Evolutionary conservation across 2,797 vertebrate genomes (phyloP), one percentile per base, ranked within the genome.

Genomic region (Fratercula arctica): DNA sequence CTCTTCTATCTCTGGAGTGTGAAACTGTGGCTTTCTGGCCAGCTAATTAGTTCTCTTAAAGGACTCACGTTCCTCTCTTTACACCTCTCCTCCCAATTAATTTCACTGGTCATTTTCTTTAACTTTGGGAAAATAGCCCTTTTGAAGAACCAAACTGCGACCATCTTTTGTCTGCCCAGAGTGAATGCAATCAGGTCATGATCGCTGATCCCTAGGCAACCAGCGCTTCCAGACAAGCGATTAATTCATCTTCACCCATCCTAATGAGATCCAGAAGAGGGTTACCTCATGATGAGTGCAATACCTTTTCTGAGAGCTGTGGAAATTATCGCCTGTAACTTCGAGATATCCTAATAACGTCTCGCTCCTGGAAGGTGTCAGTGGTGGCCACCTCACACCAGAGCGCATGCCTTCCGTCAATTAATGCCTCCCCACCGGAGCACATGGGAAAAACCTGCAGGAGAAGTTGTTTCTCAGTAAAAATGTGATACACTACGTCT

Each of bases 231-330:
- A 82, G 75, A 61, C 78, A 68, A 96, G 84, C 0, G 18, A 92
- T 89, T 93, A 95, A 93, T 96, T 96, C 68, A 90, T 95, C 86
- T 89, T 90, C 70, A 59, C n/a, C 57, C 69, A 74, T 53, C 66
- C 61, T 93, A 92, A 92, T 81, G 92, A 94, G 90, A 77, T 63
- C 85, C 83, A 93, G 74, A 76, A 72, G 61, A 78, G n/a, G 7
- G 59, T 90, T 89, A 50, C 77, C 72, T 95, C 85, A 19, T 64
- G 51, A 35, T 53, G 85, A 86, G 64, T 31, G 78, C 56, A 74
- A 31, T 79, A 87, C 21, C 46, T 93, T 93, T 87, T 53, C 66
- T 37, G 64, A 89, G 50, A 69, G 54, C n/a, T 14, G 66, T 66
- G 75, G 50, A 92, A 92, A 83, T 91, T 50, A 60, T 75, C 0